Conservation (phyloP, 1,140 invertebrate species). For the Pseudomyrmex sp. region DNA sequence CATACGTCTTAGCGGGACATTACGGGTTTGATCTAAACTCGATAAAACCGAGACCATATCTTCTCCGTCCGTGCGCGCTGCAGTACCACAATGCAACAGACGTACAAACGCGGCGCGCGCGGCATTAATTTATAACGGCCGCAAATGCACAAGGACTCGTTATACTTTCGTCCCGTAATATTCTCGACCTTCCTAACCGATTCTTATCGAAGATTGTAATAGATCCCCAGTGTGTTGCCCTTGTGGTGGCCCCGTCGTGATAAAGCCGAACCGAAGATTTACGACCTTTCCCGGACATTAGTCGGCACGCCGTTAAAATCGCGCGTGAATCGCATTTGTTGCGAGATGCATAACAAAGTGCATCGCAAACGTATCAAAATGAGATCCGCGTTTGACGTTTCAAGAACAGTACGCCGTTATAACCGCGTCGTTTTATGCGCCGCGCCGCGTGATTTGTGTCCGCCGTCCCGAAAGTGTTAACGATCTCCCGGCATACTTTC, state of each 20-base stretch:
- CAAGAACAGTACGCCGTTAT: not conserved
- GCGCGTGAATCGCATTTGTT: not conserved
- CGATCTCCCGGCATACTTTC: constrained; percentile 47
- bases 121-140: constrained; percentile 73
- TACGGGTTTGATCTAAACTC: constrained; percentile 76
- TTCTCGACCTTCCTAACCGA: constrained; percentile 45
- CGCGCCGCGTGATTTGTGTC: constrained; percentile 34
- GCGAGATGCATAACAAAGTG: not conserved
- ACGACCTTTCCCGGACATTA: constrained; percentile 28
- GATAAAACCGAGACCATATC: constrained; percentile 74
- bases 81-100: constrained; percentile 64
- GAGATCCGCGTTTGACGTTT: not conserved
- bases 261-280: constrained; percentile 42
- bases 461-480: constrained; percentile 49
- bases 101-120: constrained; percentile 50
- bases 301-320: constrained; percentile 33
- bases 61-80: constrained; percentile 47
- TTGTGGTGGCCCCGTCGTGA: constrained; percentile 3
- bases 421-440: constrained; percentile 19
- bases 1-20: constrained; percentile 74
- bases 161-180: constrained; percentile 73
- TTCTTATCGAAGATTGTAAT: constrained; percentile 53
- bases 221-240: constrained; percentile 21
- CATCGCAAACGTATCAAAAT: constrained; percentile 19
- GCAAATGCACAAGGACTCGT: constrained; percentile 63